These are phyloP conservation scores for Doris montereyensis DNA, from an alignment of 2,888 invertebrate genomes.

Conservation along the genomic window DNA sequence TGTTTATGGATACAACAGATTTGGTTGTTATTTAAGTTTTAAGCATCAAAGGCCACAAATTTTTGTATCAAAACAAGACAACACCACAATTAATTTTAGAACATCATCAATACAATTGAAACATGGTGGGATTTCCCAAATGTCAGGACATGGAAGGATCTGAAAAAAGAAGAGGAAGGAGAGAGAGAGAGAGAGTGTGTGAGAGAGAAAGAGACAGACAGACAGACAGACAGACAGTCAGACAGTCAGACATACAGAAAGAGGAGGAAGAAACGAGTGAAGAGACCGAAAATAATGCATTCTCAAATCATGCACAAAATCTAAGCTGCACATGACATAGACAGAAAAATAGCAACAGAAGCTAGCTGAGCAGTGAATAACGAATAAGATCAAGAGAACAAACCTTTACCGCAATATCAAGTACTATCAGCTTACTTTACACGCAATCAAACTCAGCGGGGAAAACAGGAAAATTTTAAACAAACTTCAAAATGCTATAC, in stretches of 20 bases:
- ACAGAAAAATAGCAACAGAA: constrained; percentile 7
- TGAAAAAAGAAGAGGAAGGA: constrained; percentile 8
- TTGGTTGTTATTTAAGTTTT: no score
- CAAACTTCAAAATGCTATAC: background rate
- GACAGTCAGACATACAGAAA: background rate
- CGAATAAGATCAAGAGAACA: background rate
- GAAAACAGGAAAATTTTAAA: background rate
- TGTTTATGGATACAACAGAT: no score
- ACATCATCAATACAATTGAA: no score
- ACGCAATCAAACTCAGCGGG: background rate
- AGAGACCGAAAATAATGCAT: background rate
- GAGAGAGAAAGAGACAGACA: constrained; percentile 26
- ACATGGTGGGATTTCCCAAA: no score
- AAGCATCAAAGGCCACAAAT: no score
- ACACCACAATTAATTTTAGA: no score
- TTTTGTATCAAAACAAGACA: no score
- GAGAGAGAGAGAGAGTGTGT: constrained; percentile 30
- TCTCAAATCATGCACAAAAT: background rate
- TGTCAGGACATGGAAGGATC: constrained; percentile 1
- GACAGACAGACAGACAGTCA: constrained; percentile 11
- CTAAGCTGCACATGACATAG: no score
- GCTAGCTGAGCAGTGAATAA: background rate
- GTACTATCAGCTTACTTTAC: background rate
- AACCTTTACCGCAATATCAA: background rate
- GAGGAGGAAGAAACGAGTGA: constrained; percentile 10